These are phyloP conservation scores for Neogobius melanostomus DNA, from an alignment of 2,113 vertebrate species.

Conservation along the genomic window DNA sequence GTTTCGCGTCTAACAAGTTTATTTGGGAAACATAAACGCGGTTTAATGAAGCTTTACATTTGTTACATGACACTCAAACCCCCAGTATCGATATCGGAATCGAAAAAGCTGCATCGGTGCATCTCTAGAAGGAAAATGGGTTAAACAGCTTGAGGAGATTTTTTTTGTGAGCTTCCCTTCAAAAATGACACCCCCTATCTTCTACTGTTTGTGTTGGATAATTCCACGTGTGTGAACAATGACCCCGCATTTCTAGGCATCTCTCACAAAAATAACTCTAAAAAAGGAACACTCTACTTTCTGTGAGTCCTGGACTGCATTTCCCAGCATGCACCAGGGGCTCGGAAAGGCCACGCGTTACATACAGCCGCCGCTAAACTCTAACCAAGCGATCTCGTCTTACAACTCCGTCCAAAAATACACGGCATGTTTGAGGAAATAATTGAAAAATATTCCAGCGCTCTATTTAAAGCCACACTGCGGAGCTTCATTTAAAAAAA, in stretches of 20 bases:
- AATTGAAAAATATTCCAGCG: not conserved
- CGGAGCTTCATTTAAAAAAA: no score
- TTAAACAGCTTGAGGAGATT: no score
- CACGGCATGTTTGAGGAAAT: not conserved
- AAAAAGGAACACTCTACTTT: slow-evolving; percentile 2
- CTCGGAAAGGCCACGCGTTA: slow-evolving; percentile 1
- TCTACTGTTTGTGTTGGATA: not conserved
- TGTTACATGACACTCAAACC: no score
- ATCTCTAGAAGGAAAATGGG: no score
- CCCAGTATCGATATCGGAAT: no score
- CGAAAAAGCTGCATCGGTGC: no score
- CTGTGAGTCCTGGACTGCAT: slow-evolving; percentile 30
- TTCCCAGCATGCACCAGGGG: slow-evolving; percentile 60
- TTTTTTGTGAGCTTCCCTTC: no score
- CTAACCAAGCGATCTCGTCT: not conserved
- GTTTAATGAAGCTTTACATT: no score
- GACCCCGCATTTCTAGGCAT: slow-evolving; percentile 11
- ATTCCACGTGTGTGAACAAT: not conserved
- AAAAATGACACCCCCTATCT: not conserved
- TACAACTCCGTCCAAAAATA: slow-evolving; percentile 3
- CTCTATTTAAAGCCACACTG: not conserved
- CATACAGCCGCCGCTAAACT: slow-evolving; percentile 3
- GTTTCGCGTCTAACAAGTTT: no score
- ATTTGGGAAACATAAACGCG: no score
- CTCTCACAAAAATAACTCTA: not conserved